A percentile compares a stretch with the other conserved stretches of the same genome.
Conservation (phyloP, 2,888 invertebrate genomes). For the Deroplatys truncata region DNA sequence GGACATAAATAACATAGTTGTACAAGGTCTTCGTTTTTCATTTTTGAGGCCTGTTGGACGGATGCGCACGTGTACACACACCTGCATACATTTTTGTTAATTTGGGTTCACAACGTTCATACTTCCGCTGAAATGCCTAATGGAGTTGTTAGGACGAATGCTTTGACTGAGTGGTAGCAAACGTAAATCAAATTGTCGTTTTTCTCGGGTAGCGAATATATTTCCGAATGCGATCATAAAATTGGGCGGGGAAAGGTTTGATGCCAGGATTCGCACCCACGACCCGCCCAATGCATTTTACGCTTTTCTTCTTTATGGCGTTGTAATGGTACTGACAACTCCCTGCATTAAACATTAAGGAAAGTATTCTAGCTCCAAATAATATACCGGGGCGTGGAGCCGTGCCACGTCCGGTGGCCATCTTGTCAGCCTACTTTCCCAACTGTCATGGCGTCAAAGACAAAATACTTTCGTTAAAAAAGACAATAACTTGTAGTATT, state of each 20-base stretch:
- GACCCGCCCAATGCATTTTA: neutral
- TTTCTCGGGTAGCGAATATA: neutral
- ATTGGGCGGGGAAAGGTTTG: neutral
- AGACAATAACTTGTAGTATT: too few species aligned
- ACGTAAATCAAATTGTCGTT: neutral
- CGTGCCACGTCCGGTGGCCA: neutral
- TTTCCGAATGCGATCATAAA: neutral
- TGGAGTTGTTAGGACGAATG: too few species aligned
- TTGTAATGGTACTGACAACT: neutral
- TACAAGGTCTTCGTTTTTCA: too few species aligned
- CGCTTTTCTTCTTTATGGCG: neutral
- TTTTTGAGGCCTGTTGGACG: too few species aligned
- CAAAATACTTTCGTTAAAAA: too few species aligned
- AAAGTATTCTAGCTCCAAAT: neutral
- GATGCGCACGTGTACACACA: too few species aligned
- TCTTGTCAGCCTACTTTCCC: neutral
- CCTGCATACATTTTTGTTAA: too few species aligned
- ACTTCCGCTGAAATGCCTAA: too few species aligned
- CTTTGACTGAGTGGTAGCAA: too few species aligned
- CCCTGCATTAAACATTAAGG: neutral
- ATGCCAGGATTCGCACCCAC: neutral
- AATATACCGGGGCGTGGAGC: neutral
- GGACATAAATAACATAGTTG: too few species aligned
- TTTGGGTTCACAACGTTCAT: too few species aligned
- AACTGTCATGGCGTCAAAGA: too few species aligned